Base-by-base conservation (phyloP, 2,888 invertebrate species). In the Schizotus pectinicornis region DNA sequence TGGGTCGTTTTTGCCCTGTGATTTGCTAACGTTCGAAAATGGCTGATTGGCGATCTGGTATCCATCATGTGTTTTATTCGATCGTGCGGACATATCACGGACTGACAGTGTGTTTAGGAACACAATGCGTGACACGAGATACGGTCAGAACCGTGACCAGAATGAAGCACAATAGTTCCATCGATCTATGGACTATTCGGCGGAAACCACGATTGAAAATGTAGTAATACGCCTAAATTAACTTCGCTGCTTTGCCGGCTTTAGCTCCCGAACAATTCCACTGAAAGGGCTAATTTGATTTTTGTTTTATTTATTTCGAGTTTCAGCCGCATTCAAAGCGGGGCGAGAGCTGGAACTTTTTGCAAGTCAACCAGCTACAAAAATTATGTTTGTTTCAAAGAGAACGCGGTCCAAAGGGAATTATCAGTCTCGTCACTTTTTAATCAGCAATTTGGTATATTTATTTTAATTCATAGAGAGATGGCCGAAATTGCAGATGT, bases 91-190 rank as follows among this genome's bases (percentile, higher is more conserved):
- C 67, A 66, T 74, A 76, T 76, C 77, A 75, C 73, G 69, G 71
- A 68, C 69, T 65, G 69, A 67, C 70, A 70, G 71, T 75, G 69
- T 76, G 75, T 77, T 76, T 76, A 70, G 74, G 68, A 74, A 76
- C 73, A 77, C 74, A 74, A 74, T 74, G 71, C 73, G 72, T 74
- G 75, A 70, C 69, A 75, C 69, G 71, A 70, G 74, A 76, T 74
- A 75, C 73, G 74, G 72, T 70, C 71, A 65, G 67, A 67, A 69
- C 72, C 77, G 77, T 77, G 77, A 77, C 74, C 73, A 69, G 77
- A 76, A 77, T 77, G 68, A 67, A 65, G 67, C 65, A 70, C 70
- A 73, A 73, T 66, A 59, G 70, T 66, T 65, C 62, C 68, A 74
- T 76, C 73, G 74, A 76, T 74, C 73, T 70, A 71, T 70, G 64